Evolutionary conservation across 2,888 invertebrate species (phyloP).

Genomic region (Achlya flavicornis): DNA sequence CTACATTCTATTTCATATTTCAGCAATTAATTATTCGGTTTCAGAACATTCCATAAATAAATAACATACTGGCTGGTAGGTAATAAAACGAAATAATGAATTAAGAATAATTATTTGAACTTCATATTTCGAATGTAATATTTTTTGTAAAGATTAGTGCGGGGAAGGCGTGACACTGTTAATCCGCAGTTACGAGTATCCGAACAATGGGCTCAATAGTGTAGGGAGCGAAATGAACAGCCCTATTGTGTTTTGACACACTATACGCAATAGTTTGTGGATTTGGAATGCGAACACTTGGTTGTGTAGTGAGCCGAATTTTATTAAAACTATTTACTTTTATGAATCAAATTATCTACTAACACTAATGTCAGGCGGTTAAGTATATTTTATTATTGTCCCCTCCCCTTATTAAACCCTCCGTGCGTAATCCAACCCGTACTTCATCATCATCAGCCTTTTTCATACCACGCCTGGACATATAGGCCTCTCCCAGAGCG

Average conservation of each 20-base stretch:
- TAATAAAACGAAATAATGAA: too few species aligned
- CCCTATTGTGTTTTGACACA: slow-evolving; percentile 49
- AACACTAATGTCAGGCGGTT: too few species aligned
- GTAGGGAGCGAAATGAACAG: slow-evolving; percentile 56
- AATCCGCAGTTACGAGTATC: slow-evolving; percentile 71
- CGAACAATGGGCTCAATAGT: slow-evolving; percentile 46
- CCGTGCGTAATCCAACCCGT: too few species aligned
- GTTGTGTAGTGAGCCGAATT: slow-evolving; percentile 14
- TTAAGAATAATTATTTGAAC: neutral
- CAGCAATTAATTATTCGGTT: too few species aligned
- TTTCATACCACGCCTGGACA: too few species aligned
- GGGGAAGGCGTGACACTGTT: slow-evolving; percentile 66
- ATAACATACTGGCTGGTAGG: too few species aligned
- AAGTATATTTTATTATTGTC: too few species aligned
- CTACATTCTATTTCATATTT: too few species aligned
- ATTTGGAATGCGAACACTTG: slow-evolving; percentile 42
- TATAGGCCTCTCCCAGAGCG: too few species aligned
- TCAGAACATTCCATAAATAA: too few species aligned
- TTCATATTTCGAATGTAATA: slow-evolving; percentile 18
- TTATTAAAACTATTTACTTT: neutral
- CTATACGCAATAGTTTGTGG: slow-evolving; percentile 55
- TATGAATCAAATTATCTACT: neutral
- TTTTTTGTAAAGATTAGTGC: slow-evolving; percentile 25
- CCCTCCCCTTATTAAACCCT: too few species aligned
- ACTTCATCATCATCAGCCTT: too few species aligned